phyloP scores from a whole-genome alignment of 2,113 vertebrate genomes.

The Ciconia maguari region DNA sequence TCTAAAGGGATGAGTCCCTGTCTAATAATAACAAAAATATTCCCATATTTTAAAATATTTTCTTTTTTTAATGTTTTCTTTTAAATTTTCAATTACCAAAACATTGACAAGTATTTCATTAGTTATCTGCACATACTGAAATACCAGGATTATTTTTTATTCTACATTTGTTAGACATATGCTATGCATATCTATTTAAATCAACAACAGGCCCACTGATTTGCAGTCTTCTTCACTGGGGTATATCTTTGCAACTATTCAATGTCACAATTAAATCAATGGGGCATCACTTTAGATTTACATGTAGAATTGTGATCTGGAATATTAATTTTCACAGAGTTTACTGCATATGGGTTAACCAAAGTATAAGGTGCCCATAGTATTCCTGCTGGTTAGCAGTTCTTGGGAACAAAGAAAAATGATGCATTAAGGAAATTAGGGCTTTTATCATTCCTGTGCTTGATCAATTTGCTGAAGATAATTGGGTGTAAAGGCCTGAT shows the following conservation, averaged over 20 bases:
- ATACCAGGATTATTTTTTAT: background rate
- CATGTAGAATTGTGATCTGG: background rate
- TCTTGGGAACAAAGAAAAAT: background rate
- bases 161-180: background rate
- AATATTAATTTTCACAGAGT: background rate
- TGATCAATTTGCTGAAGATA: background rate
- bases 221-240: background rate
- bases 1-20: background rate
- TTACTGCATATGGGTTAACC: background rate
- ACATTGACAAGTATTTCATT: background rate
- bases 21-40: background rate
- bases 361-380: background rate
- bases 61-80: background rate
- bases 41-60: background rate
- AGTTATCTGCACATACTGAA: background rate
- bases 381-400: background rate
- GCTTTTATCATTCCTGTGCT: background rate
- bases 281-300: background rate
- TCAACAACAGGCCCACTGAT: background rate
- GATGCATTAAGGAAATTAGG: background rate
- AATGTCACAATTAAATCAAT: background rate
- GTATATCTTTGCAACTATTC: background rate
- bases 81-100: background rate
- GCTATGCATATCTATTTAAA: background rate
- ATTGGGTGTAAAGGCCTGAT: background rate